Conservation (phyloP, 2,113 vertebrate species). For the Hoplias malabaricus region DNA sequence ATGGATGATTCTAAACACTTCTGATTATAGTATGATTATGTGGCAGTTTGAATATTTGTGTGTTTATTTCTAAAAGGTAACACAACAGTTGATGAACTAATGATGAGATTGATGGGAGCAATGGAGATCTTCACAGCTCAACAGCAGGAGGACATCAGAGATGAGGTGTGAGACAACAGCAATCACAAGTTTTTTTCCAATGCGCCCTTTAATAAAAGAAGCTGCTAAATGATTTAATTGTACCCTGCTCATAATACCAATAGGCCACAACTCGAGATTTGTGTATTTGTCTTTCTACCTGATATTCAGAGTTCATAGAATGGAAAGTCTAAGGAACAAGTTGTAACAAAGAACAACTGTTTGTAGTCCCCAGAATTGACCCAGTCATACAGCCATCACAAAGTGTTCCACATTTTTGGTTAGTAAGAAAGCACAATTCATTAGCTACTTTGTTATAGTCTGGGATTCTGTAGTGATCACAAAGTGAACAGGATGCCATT, state of each 20-base stretch:
- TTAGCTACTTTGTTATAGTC: slow-evolving; percentile 44
- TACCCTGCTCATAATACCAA: not conserved
- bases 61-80: slow-evolving; percentile 81
- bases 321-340: slow-evolving; percentile 38
- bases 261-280: not conserved
- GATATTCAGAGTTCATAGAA: slow-evolving; percentile 9
- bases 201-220: not conserved
- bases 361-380: slow-evolving; percentile 42
- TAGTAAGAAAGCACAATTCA: slow-evolving; percentile 35
- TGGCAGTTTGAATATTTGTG: slow-evolving; percentile 53
- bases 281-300: not conserved
- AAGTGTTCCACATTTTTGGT: slow-evolving; percentile 17
- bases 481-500: slow-evolving; percentile 47
- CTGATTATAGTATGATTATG: not conserved
- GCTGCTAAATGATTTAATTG: not conserved
- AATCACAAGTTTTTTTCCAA: not conserved
- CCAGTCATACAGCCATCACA: slow-evolving; percentile 32
- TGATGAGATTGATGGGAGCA: slow-evolving; percentile 99
- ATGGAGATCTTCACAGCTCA: slow-evolving; percentile 98
- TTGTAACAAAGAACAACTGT: slow-evolving; percentile 42
- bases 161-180: slow-evolving; percentile 82
- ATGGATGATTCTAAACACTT: not conserved
- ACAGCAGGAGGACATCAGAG: slow-evolving; percentile 97
- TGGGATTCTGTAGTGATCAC: slow-evolving; percentile 32
- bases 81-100: slow-evolving; percentile 97